A percentile compares a stretch with the other conserved stretches of the same genome.
Evolutionary conservation across 1,140 invertebrate genomes (phyloP).

Genomic region (Papilio glaucus): DNA sequence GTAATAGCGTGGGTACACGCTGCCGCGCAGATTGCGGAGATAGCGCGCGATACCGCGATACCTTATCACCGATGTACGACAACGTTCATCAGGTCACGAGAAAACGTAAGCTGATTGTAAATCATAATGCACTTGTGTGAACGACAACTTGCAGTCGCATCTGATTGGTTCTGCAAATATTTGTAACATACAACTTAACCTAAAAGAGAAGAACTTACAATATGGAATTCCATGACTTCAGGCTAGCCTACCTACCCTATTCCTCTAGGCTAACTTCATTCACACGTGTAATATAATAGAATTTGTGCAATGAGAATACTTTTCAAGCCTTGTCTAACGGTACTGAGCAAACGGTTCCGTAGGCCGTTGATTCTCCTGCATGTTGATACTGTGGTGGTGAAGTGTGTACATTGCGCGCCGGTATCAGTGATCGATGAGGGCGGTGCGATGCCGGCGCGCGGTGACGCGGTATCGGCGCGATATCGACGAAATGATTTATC

Average conservation of each 20-base stretch:
- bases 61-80: constrained; percentile 52
- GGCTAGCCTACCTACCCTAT: too few species aligned
- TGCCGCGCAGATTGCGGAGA: constrained; percentile 63
- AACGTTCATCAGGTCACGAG: constrained; percentile 50
- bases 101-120: constrained; percentile 4
- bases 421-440: constrained; percentile 56
- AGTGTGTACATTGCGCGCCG: constrained; percentile 14
- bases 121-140: background rate
- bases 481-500: constrained; percentile 63
- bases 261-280: too few species aligned
- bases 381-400: constrained; percentile 17
- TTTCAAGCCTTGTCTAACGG: background rate
- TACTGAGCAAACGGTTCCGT: too few species aligned
- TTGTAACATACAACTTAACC: too few species aligned
- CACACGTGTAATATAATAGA: too few species aligned
- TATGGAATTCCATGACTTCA: too few species aligned
- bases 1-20: constrained; percentile 65
- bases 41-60: constrained; percentile 51
- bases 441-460: constrained; percentile 49
- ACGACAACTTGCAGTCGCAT: too few species aligned
- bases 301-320: background rate
- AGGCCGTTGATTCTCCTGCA: background rate
- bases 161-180: too few species aligned
- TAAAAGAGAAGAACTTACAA: too few species aligned
- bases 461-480: constrained; percentile 24